These are phyloP conservation scores for Tachuris rubrigastra DNA, from an alignment of 2,113 vertebrate species.

Conservation along the genomic window DNA sequence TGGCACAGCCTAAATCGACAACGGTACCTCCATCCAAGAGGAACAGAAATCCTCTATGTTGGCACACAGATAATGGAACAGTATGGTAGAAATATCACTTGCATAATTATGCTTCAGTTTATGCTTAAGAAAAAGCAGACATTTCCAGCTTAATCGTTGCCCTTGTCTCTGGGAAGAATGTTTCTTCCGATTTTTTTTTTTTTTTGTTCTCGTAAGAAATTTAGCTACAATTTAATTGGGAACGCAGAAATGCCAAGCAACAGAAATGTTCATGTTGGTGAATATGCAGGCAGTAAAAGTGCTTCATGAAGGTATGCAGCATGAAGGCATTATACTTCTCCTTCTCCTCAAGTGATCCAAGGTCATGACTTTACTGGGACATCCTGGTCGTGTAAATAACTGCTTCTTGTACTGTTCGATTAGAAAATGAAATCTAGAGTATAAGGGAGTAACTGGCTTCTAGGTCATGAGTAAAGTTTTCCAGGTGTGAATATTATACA, in stretches of 20 bases:
- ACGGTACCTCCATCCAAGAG: background rate
- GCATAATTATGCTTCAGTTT: conserved; percentile 5
- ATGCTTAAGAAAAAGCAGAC: background rate
- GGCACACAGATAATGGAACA: background rate
- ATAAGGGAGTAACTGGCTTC: background rate
- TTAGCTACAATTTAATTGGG: background rate
- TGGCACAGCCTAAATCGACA: background rate
- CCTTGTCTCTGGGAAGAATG: background rate
- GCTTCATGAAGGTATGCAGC: background rate
- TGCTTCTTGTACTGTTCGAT: background rate
- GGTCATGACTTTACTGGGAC: background rate
- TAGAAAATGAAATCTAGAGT: background rate
- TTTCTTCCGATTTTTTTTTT: background rate
- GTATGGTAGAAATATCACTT: background rate
- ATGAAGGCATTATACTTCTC: background rate
- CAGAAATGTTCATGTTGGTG: background rate
- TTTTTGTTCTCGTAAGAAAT: background rate
- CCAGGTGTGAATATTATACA: background rate
- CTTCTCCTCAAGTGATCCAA: background rate
- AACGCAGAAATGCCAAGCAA: background rate
- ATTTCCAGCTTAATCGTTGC: conserved; percentile 13
- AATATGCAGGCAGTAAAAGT: background rate
- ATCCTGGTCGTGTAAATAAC: background rate
- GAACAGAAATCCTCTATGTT: background rate
- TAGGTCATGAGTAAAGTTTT: background rate